These are phyloP conservation scores for Oconnorella tubifera DNA, from an alignment of 2,888 invertebrate species.

Conservation along the genomic window DNA sequence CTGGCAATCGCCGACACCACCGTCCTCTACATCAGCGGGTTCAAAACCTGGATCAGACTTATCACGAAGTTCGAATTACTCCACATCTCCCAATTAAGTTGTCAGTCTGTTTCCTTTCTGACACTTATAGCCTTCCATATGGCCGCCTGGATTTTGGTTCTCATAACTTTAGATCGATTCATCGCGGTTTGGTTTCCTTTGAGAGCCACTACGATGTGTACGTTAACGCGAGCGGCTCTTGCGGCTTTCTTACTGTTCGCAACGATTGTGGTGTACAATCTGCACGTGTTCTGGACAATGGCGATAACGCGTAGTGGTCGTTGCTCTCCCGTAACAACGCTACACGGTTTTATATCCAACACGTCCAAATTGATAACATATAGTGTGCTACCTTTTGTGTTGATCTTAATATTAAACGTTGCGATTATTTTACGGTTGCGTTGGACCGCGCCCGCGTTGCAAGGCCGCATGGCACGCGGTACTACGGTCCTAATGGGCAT, in stretches of 20 bases:
- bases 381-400: constrained; percentile 20
- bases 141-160: constrained; percentile 31
- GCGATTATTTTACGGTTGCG: constrained; percentile 14
- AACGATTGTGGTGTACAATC: constrained; percentile 19
- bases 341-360: background rate
- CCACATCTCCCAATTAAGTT: constrained; percentile 42
- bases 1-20: constrained; percentile 47
- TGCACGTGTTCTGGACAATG: constrained; percentile 11
- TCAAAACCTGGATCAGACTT: constrained; percentile 47
- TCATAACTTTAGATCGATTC: constrained; percentile 30
- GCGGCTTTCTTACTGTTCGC: constrained; percentile 13
- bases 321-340: background rate
- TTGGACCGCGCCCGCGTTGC: constrained; percentile 1
- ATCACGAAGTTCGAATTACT: constrained; percentile 44
- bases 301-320: background rate
- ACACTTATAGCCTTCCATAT: constrained; percentile 39
- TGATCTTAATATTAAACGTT: constrained; percentile 20
- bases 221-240: constrained; percentile 18
- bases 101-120: constrained; percentile 45
- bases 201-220: constrained; percentile 22
- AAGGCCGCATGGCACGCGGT: background rate
- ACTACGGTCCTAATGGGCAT: background rate
- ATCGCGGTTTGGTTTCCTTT: constrained; percentile 31
- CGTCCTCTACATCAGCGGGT: constrained; percentile 46
- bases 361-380: constrained; percentile 15